phyloP scores from a whole-genome alignment of 2,888 invertebrate genomes.

The Eurois occulta region DNA sequence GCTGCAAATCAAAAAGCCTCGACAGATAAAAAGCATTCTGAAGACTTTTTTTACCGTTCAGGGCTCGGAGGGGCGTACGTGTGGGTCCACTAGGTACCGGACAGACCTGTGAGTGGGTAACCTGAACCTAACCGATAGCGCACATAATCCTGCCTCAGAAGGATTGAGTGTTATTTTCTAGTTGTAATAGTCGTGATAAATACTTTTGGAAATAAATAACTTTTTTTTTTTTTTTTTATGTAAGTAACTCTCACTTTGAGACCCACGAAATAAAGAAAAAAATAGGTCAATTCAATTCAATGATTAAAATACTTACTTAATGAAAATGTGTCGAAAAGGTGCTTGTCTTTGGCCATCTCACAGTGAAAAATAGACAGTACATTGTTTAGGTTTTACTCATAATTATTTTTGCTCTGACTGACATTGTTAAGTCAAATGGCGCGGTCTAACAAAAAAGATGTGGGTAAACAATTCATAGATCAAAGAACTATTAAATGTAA shows the following conservation, averaged over 20 bases:
- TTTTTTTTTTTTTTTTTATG: no score
- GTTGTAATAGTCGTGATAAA: no score
- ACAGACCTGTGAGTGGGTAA: no score
- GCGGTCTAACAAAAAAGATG: conserved; percentile 20
- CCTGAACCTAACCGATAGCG: no score
- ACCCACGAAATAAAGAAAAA: background rate
- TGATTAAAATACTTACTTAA: conserved; percentile 16
- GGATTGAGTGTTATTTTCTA: no score
- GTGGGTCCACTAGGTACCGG: no score
- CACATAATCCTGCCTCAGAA: no score
- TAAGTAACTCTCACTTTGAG: background rate
- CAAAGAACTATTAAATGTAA: conserved; percentile 34
- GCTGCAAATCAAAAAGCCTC: no score
- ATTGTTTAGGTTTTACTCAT: background rate
- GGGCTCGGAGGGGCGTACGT: no score
- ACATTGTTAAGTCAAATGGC: background rate
- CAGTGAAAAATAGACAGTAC: background rate
- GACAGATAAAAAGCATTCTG: no score
- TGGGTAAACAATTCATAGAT: conserved; percentile 25
- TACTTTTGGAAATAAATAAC: no score
- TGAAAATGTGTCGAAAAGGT: background rate
- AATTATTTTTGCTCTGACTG: conserved; percentile 12
- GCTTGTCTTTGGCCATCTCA: background rate
- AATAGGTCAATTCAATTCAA: background rate
- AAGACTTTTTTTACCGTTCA: no score